These are phyloP conservation scores for Chromis chromis DNA, from an alignment of 2,797 vertebrate genomes.

Conservation along the genomic window DNA sequence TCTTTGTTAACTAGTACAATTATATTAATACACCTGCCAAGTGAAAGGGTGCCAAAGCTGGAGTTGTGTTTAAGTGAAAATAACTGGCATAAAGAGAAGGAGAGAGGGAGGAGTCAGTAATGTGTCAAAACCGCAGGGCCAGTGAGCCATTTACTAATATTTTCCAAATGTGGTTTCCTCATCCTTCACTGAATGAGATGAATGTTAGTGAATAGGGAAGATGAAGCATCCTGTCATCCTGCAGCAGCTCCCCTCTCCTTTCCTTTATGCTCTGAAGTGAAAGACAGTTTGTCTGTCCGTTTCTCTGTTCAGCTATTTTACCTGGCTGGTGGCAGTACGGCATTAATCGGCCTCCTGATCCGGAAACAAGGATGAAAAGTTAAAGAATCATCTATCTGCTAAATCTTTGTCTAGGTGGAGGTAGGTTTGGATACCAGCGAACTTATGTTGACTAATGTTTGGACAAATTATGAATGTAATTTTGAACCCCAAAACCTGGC, in stretches of 20 bases:
- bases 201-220: neutral
- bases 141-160: neutral
- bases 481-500: no score
- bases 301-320: slow-evolving; percentile 48
- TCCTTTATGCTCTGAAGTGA: slow-evolving; percentile 35
- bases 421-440: slow-evolving; percentile 4
- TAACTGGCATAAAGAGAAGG: slow-evolving; percentile 27
- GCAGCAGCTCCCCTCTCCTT: slow-evolving; percentile 28
- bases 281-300: slow-evolving; percentile 28
- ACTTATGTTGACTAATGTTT: neutral
- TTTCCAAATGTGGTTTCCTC: slow-evolving; percentile 1
- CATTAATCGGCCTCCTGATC: slow-evolving; percentile 68
- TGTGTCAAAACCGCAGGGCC: neutral
- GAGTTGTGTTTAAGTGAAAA: slow-evolving; percentile 7
- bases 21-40: neutral
- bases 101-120: slow-evolving; percentile 17
- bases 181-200: neutral
- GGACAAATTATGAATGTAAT: neutral
- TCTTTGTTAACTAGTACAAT: neutral
- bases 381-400: slow-evolving; percentile 26
- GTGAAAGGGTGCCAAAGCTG: slow-evolving; percentile 17
- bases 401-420: neutral
- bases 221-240: neutral
- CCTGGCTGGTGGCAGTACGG: slow-evolving; percentile 53
- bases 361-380: slow-evolving; percentile 57